Evolutionary conservation across 2,113 vertebrate genomes (phyloP).

Genomic region (Parotia lawesii): DNA sequence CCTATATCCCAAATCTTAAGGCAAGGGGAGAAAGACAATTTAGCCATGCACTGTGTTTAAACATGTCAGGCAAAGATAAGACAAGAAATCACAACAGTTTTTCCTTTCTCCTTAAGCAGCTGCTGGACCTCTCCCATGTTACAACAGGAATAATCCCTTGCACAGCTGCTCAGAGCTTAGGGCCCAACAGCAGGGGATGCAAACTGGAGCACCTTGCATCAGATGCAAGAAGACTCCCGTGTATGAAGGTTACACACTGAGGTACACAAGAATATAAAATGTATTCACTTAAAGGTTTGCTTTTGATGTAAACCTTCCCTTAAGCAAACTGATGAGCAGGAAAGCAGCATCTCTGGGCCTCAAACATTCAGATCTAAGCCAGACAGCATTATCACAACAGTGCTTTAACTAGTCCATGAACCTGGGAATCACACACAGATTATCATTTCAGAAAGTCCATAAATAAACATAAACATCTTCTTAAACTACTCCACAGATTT

Average conservation of each 20-base stretch:
- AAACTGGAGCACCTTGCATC: background rate
- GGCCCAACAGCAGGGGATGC: background rate
- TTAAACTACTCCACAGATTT: background rate
- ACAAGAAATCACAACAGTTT: background rate
- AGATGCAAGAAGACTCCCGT: background rate
- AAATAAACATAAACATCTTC: background rate
- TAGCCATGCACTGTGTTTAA: background rate
- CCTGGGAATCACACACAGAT: background rate
- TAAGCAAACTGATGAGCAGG: background rate
- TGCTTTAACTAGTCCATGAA: background rate
- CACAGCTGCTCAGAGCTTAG: background rate
- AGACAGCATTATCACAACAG: background rate
- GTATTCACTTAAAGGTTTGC: background rate
- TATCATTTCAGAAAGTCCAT: background rate
- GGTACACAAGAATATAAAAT: background rate
- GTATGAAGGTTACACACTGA: background rate
- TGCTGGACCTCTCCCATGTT: background rate
- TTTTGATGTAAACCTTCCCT: background rate
- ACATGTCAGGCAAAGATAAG: background rate
- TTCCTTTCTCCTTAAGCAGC: background rate
- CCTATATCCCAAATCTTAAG: conserved; percentile 98
- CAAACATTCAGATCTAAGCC: background rate
- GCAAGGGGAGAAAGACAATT: conserved; percentile 5
- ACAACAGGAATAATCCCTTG: background rate
- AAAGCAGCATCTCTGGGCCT: background rate